These are phyloP conservation scores for Platycheirus albimanus DNA, from an alignment of 2,888 invertebrate genomes.

Conservation along the genomic window DNA sequence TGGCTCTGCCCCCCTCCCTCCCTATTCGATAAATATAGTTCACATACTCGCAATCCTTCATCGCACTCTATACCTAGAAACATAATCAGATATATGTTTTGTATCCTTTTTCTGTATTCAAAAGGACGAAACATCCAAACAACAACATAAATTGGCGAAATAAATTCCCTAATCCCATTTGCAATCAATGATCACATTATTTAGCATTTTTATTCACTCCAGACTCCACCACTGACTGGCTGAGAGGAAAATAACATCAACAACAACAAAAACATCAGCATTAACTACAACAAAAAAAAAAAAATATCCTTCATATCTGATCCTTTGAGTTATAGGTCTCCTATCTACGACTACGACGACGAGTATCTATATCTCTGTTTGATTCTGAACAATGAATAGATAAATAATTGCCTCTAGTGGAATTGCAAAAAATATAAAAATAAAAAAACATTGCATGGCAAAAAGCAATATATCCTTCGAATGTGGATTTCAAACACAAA, in stretches of 20 bases:
- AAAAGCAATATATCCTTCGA: conserved; percentile 44
- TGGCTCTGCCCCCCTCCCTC: conserved; percentile 17
- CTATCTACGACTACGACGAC: neutral
- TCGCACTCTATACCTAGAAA: neutral
- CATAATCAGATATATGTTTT: conserved; percentile 20
- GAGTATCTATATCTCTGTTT: neutral
- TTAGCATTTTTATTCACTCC: conserved; percentile 63
- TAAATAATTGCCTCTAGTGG: conserved; percentile 71
- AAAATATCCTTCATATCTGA: conserved; percentile 45
- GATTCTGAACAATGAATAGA: conserved; percentile 59
- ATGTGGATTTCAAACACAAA: conserved; percentile 26
- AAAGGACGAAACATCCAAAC: conserved; percentile 39
- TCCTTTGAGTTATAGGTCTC: conserved; percentile 46
- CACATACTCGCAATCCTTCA: conserved; percentile 27
- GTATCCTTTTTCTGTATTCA: conserved; percentile 33
- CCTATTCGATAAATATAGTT: too few species aligned
- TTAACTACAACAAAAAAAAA: conserved; percentile 17
- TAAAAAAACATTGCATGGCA: conserved; percentile 43
- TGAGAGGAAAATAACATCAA: neutral
- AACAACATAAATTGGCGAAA: conserved; percentile 67
- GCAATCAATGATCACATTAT: conserved; percentile 74
- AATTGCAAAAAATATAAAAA: conserved; percentile 42
- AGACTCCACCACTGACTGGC: conserved; percentile 30
- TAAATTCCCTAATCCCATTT: conserved; percentile 74
- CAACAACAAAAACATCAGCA: too few species aligned